Percentiles rank a stretch among this genome's conserved stretches.
These are phyloP conservation scores for Sapajus apella DNA, from an alignment of 2,113 vertebrate genomes.

Conservation along the genomic window DNA sequence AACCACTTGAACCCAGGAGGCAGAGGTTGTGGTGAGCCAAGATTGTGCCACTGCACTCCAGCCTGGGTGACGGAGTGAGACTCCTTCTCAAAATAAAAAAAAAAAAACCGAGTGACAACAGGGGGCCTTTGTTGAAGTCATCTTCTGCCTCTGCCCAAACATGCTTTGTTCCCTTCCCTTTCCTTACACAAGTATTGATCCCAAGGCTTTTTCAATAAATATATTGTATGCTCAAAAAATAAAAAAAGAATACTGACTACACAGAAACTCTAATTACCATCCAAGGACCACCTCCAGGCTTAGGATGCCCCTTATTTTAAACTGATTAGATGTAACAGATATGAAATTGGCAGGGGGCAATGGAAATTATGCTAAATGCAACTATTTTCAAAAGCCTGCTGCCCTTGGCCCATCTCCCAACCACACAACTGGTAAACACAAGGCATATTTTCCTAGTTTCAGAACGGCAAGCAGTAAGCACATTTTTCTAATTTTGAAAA, in stretches of 20 bases:
- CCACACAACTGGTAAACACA: slow-evolving; percentile 57
- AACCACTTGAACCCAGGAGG: too few relatives aligned
- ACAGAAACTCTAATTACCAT: background rate
- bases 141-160: background rate
- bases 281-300: background rate
- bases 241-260: background rate
- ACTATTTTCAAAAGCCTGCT: slow-evolving; percentile 61
- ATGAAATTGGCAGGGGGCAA: slow-evolving; percentile 19
- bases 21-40: too few relatives aligned
- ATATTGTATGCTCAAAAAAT: background rate
- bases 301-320: slow-evolving; percentile 30
- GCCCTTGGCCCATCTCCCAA: slow-evolving; percentile 54
- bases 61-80: too few relatives aligned
- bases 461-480: slow-evolving; percentile 55
- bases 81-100: too few relatives aligned
- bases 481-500: slow-evolving; percentile 73
- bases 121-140: background rate
- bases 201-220: background rate
- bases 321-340: slow-evolving; percentile 1
- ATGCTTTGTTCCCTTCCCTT: background rate
- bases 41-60: too few relatives aligned
- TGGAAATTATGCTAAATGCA: slow-evolving; percentile 61
- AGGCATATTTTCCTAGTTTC: slow-evolving; percentile 67
- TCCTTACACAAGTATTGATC: background rate
- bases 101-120: too few relatives aligned